A percentile compares a stretch with the other conserved stretches of the same genome.
These are phyloP conservation scores for Eospalax fontanierii DNA, from an alignment of 2,797 vertebrate genomes.

Conservation along the genomic window DNA sequence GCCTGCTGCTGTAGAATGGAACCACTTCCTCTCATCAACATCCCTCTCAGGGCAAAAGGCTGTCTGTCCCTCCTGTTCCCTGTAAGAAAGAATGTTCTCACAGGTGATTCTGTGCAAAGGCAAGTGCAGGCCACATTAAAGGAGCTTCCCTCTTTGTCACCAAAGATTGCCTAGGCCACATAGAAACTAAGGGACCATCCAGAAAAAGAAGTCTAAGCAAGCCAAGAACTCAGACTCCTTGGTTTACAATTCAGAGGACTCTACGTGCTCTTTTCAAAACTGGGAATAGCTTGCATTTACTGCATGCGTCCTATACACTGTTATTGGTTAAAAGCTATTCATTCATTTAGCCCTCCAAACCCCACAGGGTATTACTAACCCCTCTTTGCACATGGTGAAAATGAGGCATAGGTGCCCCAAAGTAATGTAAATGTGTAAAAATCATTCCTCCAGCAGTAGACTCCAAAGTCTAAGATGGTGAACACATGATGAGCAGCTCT, in stretches of 20 bases:
- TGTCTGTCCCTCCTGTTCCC: neutral
- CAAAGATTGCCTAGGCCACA: neutral
- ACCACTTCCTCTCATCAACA: no score
- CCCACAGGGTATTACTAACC: neutral
- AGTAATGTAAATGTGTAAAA: neutral
- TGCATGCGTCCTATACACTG: neutral
- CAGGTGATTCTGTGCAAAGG: neutral
- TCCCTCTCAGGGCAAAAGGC: neutral
- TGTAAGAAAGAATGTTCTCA: slow-evolving; percentile 6
- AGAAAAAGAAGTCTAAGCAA: neutral
- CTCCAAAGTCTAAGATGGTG: neutral
- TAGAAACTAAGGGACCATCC: neutral
- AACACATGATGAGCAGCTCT: accelerated
- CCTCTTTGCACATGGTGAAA: neutral
- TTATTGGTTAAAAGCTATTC: neutral
- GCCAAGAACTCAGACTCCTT: neutral
- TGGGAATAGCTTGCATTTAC: neutral
- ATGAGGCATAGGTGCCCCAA: neutral
- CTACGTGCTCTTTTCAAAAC: neutral
- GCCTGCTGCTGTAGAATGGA: neutral
- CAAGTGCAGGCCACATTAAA: neutral
- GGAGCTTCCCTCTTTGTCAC: slow-evolving; percentile 3
- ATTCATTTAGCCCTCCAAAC: neutral
- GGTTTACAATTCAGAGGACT: neutral
- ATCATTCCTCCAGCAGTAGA: neutral